Evolutionary conservation across 2,113 vertebrate species (phyloP), one percentile per base, ranked within the genome.

Genomic region (Sardina pilchardus): DNA sequence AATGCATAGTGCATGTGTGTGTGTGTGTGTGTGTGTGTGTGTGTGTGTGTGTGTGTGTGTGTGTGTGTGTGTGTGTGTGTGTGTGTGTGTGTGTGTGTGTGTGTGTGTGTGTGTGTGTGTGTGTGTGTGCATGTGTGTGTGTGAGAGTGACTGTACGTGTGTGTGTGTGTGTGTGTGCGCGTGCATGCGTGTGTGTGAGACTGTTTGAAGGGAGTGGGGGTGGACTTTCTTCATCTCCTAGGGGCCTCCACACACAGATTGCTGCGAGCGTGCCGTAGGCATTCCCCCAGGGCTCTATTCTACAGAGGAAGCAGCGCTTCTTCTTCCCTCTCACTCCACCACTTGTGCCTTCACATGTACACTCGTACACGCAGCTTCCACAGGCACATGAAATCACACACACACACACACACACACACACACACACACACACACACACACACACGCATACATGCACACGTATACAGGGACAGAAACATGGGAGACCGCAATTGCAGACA

Each of bases 141-240:
- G 82, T n/a, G 67, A 63, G 47, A 63, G 45, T 87, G 53, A 75
- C 80, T 19, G 19, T 82, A 67, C 78, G 81, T 48, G n/a, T 67
- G 67, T 48, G 56, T 36, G 47, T n/a, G 36, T 42, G 86, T 82
- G 83, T n/a, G n/a, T 44, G 63, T 71, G 43, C 36, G 78, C 8
- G 53, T 44, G 44, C 53, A 89, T 39, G 80, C 81, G 44, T 89
- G 48, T 85, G 82, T 82, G 0, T n/a, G n/a, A n/a, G n/a, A n/a
- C n/a, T 82, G 87, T 89, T 88, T 88, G 34, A 81, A 21, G 10
- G 45, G 30, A 1, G n/a, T 26, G n/a, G n/a, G 63, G 63, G 30
- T 26, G 26, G n/a, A 26, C 26, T 10, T 30, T 71, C 26, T 71
- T 9, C 14, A 16, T 71, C 63, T 26, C 30, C 63, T 12, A 16